These are phyloP conservation scores for Bolinopsis microptera DNA, from an alignment of 37 sponge, comb jelly and placozoan species.

Conservation along the genomic window DNA sequence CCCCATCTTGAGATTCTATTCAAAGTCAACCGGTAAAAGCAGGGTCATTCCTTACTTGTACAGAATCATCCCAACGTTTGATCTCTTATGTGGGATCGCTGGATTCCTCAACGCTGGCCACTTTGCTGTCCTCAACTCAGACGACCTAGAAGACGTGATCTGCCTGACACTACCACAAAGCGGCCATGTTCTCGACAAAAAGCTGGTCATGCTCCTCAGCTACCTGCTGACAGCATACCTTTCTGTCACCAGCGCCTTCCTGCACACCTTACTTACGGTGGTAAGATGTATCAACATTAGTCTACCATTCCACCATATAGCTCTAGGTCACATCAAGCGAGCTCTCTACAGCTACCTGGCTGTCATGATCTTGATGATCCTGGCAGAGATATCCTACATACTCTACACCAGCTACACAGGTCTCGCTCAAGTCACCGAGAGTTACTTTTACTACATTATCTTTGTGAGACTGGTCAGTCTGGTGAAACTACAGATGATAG, in stretches of 20 bases:
- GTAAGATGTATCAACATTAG: slow-evolving; percentile 35
- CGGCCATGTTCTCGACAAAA: background rate
- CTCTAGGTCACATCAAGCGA: background rate
- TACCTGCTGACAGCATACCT: background rate
- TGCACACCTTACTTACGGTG: slow-evolving; percentile 48
- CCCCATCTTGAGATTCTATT: slow-evolving; percentile 22
- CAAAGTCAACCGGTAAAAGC: background rate
- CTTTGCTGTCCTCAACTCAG: slow-evolving; percentile 35
- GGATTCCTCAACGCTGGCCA: slow-evolving; percentile 57
- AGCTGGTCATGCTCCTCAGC: background rate
- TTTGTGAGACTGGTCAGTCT: slow-evolving; percentile 16
- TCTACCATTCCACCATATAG: slow-evolving; percentile 9
- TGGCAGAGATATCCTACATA: background rate
- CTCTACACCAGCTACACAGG: background rate
- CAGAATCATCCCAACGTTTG: slow-evolving; percentile 18
- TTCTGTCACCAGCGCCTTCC: slow-evolving; percentile 27
- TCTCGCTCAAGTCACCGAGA: background rate
- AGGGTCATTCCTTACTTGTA: slow-evolving; percentile 32
- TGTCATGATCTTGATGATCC: background rate
- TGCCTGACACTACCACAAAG: background rate
- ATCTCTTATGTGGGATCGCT: background rate
- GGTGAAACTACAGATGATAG: background rate
- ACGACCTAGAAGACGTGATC: background rate
- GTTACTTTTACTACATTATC: slow-evolving; percentile 33
- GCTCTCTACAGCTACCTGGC: background rate